Base-by-base conservation (phyloP, 2,797 vertebrate genomes). In the Philypnodon macrostomus region DNA sequence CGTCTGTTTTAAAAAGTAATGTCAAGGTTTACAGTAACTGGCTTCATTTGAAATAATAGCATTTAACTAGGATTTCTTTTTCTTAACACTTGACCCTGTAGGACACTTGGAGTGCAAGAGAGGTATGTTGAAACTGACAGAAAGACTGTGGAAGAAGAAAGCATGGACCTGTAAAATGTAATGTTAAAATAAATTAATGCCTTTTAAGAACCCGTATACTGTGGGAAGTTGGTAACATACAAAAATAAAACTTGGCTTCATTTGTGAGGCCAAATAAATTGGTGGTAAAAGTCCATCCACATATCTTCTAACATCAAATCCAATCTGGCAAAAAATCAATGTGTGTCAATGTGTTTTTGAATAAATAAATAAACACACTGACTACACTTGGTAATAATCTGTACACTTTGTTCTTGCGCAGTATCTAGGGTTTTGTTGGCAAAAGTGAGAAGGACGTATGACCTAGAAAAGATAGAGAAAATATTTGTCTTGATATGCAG, bases 51-150 rank as follows among this genome's bases (percentile, higher is more conserved):
- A 18, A 18, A 6, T 36, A 42, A 34, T 9, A 5, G 24, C 8
- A 23, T 50, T 7, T 0, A 30, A n/a, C 5, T 35, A 4, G 57
- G n/a, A 17, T 2, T 7, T 17, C 90, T 91, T 91, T 76, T 53
- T 89, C 88, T 94, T 94, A 87, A 94, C 78, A 0, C 24, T 16
- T 40, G 31, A 41, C 52, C 53, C 58, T 82, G 39, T 80, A 99
- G 95, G 63, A 91, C 94, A 0, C 89, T 96, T 29, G 92, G 91
- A 16, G 88, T 97, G 53, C 93, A 98, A 71, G 97, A 98, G 77
- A 92, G 85, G 73, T 98, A 95, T 63, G 71, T 96, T 64, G 86
- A 87, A 68, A 76, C 83, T 5, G 58, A 80, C 52, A 80, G 85
- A 57, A 90, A 87, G 77, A 85, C 89, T 0, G 79, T 95, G 72